Conservation (phyloP, 2,888 invertebrate species). For the Eristalis tenax region DNA sequence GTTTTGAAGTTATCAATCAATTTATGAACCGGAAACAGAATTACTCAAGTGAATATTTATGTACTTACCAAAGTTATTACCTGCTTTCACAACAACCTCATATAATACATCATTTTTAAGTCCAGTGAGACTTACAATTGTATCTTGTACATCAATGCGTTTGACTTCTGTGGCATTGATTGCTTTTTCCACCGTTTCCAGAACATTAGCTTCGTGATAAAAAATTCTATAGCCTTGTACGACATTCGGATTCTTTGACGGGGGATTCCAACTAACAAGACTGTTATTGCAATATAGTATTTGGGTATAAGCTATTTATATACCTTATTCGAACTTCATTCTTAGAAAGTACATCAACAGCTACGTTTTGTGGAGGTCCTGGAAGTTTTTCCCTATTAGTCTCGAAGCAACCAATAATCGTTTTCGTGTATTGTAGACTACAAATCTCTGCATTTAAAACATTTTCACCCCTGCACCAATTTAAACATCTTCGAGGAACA, state of each 20-base stretch:
- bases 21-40: background rate
- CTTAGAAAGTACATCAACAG: slow-evolving; percentile 83
- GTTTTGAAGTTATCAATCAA: background rate
- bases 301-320: slow-evolving; percentile 38
- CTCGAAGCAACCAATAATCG: slow-evolving; percentile 91
- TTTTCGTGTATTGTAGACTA: slow-evolving; percentile 87
- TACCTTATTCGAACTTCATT: slow-evolving; percentile 83
- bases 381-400: slow-evolving; percentile 89
- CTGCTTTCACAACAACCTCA: slow-evolving; percentile 91
- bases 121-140: slow-evolving; percentile 86
- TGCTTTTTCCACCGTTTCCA: slow-evolving; percentile 71
- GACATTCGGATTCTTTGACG: slow-evolving; percentile 90
- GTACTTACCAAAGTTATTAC: slow-evolving; percentile 86
- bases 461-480: slow-evolving; percentile 91
- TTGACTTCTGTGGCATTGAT: slow-evolving; percentile 82
- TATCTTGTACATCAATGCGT: slow-evolving; percentile 88
- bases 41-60: background rate
- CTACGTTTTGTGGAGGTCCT: slow-evolving; percentile 88
- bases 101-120: slow-evolving; percentile 88
- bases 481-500: slow-evolving; percentile 90
- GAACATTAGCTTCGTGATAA: slow-evolving; percentile 86
- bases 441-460: slow-evolving; percentile 86
- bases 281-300: background rate
- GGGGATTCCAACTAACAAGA: slow-evolving; percentile 87
- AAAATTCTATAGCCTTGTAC: slow-evolving; percentile 92